phyloP scores from a whole-genome alignment of 2,888 invertebrate species.

The Allophyes oxyacanthae region DNA sequence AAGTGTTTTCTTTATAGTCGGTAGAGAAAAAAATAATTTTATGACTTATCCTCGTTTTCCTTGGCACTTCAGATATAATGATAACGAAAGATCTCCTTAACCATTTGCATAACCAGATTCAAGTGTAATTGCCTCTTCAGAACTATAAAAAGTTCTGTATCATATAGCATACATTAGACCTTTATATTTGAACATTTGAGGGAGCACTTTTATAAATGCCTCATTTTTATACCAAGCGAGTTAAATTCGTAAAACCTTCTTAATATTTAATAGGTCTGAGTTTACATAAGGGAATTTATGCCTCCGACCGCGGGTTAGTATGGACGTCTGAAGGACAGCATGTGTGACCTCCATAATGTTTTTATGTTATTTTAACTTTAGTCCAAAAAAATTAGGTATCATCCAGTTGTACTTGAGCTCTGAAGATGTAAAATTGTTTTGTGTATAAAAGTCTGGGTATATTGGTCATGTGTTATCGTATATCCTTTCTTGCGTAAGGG shows the following conservation, averaged over 20 bases:
- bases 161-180: neutral
- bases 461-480: constrained; percentile 31
- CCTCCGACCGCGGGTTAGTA: constrained; percentile 33
- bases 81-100: too few relatives aligned
- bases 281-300: constrained; percentile 47
- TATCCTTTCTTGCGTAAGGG: constrained; percentile 30
- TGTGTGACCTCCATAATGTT: constrained; percentile 55
- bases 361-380: constrained; percentile 58
- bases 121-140: neutral
- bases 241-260: constrained; percentile 13
- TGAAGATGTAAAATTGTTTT: constrained; percentile 24
- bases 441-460: constrained; percentile 22
- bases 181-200: neutral
- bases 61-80: too few relatives aligned
- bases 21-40: too few relatives aligned
- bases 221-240: constrained; percentile 8
- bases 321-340: constrained; percentile 53
- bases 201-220: constrained; percentile 1
- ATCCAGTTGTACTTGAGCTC: constrained; percentile 36
- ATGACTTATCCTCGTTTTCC: too few relatives aligned
- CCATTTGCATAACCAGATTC: neutral
- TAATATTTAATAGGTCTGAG: constrained; percentile 36
- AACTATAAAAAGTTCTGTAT: neutral
- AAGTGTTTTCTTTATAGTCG: too few relatives aligned
- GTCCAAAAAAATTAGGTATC: constrained; percentile 36